Percentiles rank a stretch among this genome's conserved stretches.
Conservation (phyloP, 2,797 vertebrate genomes). For the Anabas testudineus region DNA sequence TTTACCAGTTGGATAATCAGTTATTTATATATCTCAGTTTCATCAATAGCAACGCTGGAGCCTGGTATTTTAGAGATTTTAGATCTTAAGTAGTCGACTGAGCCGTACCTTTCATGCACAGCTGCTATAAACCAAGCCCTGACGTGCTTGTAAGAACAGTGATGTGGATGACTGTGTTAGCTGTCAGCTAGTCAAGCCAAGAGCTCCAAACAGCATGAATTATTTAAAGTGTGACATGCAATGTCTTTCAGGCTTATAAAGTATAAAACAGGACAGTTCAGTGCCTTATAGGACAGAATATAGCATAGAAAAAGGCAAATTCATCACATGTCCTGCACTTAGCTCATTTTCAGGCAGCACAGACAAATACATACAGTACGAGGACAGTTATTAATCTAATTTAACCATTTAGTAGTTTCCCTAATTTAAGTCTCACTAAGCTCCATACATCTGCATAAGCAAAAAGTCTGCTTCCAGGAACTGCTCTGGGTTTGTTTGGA, state of each 20-base stretch:
- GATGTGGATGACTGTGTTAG: constrained; percentile 14
- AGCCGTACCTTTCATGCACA: too few species aligned
- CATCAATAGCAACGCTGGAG: neutral
- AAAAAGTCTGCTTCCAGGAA: neutral
- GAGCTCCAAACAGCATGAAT: constrained; percentile 18
- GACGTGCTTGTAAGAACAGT: constrained; percentile 1
- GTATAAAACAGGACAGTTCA: neutral
- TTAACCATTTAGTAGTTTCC: neutral
- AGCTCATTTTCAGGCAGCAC: neutral
- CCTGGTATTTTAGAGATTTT: neutral
- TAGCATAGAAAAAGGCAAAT: neutral
- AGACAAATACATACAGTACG: neutral
- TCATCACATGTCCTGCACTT: neutral
- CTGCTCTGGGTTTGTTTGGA: neutral
- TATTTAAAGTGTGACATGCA: constrained; percentile 8
- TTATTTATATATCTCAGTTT: neutral
- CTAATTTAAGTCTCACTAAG: neutral
- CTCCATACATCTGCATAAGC: neutral
- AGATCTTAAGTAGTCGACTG: neutral
- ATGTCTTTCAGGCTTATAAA: neutral
- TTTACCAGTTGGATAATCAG: neutral
- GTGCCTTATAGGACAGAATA: too few species aligned
- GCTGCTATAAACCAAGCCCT: neutral
- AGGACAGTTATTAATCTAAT: neutral
- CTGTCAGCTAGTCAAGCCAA: constrained; percentile 10